A percentile compares a stretch with the other conserved stretches of the same genome.
Conservation (phyloP, 2,113 vertebrate genomes). For the Thunnus thynnus region DNA sequence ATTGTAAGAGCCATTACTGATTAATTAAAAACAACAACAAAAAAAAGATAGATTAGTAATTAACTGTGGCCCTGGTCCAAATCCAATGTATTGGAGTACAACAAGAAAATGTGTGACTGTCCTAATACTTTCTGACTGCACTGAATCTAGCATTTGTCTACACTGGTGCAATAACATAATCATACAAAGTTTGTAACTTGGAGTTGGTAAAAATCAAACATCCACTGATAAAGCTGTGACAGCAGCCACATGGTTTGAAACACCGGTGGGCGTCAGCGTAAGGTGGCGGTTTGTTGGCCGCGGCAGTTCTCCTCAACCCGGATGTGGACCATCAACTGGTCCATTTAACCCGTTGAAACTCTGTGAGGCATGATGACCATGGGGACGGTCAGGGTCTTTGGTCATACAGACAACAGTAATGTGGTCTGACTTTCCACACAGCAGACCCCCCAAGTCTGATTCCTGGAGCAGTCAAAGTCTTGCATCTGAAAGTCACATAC, state of each 20-base stretch:
- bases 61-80: no score
- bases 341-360: constrained; percentile 72
- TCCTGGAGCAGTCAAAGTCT: constrained; percentile 72
- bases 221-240: not conserved
- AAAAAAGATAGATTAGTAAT: not conserved
- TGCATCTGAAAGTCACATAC: constrained; percentile 73
- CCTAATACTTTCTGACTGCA: not conserved
- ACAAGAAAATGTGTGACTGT: no score
- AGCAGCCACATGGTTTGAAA: not conserved
- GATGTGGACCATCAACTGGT: constrained; percentile 71
- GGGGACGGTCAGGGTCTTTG: constrained; percentile 53
- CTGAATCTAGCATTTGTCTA: not conserved
- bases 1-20: not conserved
- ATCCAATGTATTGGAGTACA: no score
- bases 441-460: constrained; percentile 61
- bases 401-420: constrained; percentile 71
- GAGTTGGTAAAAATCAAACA: not conserved
- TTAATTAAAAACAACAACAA: no score
- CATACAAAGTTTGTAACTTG: not conserved
- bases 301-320: constrained; percentile 66
- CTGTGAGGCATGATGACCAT: constrained; percentile 71
- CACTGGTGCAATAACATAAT: not conserved
- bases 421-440: constrained; percentile 68
- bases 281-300: constrained; percentile 2
- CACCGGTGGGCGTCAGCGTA: not conserved